These are phyloP conservation scores for Drosophila ogumai DNA, from an alignment of 1,140 invertebrate genomes.

Conservation along the genomic window DNA sequence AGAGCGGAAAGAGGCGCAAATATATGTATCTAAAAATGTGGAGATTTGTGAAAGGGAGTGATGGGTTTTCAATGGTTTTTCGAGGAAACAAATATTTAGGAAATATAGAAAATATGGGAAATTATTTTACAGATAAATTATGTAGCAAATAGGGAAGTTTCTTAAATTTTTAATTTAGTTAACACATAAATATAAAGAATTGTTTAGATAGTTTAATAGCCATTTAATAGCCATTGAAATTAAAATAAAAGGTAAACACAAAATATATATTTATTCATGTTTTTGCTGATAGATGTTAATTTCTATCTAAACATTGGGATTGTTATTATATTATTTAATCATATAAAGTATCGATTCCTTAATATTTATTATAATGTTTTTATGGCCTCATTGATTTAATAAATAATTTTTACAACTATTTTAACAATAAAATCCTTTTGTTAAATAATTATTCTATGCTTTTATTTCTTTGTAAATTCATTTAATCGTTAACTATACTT, in stretches of 20 bases:
- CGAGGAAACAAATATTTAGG: background rate
- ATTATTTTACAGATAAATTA: no score
- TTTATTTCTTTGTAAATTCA: background rate
- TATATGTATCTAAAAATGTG: background rate
- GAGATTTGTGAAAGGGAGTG: background rate
- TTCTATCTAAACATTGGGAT: no score
- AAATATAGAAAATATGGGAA: background rate
- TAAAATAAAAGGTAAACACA: no score
- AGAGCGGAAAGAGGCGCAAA: background rate
- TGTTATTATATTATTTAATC: no score
- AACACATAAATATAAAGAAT: background rate
- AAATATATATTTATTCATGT: no score
- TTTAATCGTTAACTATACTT: background rate
- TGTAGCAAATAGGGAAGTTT: no score
- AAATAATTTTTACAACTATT: background rate
- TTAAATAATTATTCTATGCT: background rate
- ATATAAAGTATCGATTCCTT: no score
- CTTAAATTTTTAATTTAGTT: no score
- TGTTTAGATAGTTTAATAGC: no score
- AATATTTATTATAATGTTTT: no score
- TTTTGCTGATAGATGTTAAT: no score
- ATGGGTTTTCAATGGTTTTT: constrained; percentile 3
- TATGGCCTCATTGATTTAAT: background rate
- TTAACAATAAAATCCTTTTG: background rate
- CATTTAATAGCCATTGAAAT: no score